Evolutionary conservation across 2,797 vertebrate genomes (phyloP), one percentile per base, ranked within the genome.

Genomic region (Karalla daura): DNA sequence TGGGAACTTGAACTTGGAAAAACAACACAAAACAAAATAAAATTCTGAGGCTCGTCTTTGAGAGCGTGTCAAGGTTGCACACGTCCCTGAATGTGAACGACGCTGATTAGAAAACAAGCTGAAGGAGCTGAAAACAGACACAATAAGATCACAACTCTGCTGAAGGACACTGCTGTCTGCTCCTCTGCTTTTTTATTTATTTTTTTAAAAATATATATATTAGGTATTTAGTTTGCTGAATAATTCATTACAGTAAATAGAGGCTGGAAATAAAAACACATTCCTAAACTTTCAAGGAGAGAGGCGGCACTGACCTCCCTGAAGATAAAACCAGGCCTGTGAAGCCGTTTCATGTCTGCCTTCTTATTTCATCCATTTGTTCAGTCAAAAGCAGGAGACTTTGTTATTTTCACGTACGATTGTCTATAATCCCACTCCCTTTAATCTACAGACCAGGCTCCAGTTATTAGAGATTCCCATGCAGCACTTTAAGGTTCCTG

Each of bases 401-500:
- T 30, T 43, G 40, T 63, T 67, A 17, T 65, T 5, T 50, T 44
- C 2, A 33, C 6, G 37, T 58, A 36, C 18, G 2, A 17, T 51
- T 21, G 49, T 7, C 12, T 33, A 13, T 63, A 50, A 68, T 71
- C 44, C 37, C 2, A 13, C 49, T 18, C 46, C 32, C 41, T 28
- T 1, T 61, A 45, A 83, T 78, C 51, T 45, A 49, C 40, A 36
- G 47, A 6, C 45, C 1, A 10, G 7, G 18, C 40, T 8, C n/a
- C 10, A 32, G n/a, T 66, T 55, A 82, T 79, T 75, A 80, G 70
- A 7, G 67, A 69, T 63, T 70, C 23, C 59, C n/a, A n/a, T 45
- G 39, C n/a, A 7, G 0, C n/a, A n/a, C n/a, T n/a, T n/a, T n/a
- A n/a, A n/a, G n/a, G n/a, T n/a, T n/a, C n/a, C n/a, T n/a, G n/a